Base-by-base conservation (phyloP, 2,113 vertebrate species). In the Mystacornis crossleyi region DNA sequence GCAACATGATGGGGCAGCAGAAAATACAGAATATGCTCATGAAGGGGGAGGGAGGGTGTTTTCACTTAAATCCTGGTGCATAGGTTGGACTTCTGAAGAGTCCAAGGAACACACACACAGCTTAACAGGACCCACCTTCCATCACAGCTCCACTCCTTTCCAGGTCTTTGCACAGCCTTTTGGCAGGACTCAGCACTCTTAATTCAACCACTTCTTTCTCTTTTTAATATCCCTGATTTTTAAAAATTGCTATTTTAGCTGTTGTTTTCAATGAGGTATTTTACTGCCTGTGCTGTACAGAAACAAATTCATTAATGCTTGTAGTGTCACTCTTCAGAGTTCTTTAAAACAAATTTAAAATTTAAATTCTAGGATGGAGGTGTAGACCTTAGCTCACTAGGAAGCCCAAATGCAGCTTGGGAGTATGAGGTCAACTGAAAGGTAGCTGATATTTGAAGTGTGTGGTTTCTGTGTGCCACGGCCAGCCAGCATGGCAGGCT, bases 401-500 rank as follows among this genome's bases (percentile, higher is more conserved):
- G 70, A 84, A 89, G 83, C 20, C 67, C 66, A 91, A 81, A 81
- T 54, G 65, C 69, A 71, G 40, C 29, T 40, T 45, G 7, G 42
- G 61, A 67, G 42, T 54, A 15, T 20, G 57, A 69, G 42, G 87
- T 85, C 84, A 51, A 7, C 21, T 42, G 77, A 73, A 93, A 84
- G 45, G 15, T 6, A n/a, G 42, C 4, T 34, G 40, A 53, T 72
- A 40, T 43, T 93, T 51, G 82, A 90, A 91, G 80, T 21, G 28
- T 15, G 73, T 71, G 58, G 38, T 73, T 89, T 74, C 79, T 95
- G 81, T 74, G 93, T 91, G 94, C 85, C 18, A 40, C 12, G 20
- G 65, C 81, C 95, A 93, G 95, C 81, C 95, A 92, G 75, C 58
- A 53, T 36, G 74, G 89, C 86, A 85, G 94, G 51, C 69, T 95